Percentiles rank a stretch among this genome's conserved stretches.
phyloP scores from a whole-genome alignment of 2,113 vertebrate genomes.

The Leiothrix lutea region DNA sequence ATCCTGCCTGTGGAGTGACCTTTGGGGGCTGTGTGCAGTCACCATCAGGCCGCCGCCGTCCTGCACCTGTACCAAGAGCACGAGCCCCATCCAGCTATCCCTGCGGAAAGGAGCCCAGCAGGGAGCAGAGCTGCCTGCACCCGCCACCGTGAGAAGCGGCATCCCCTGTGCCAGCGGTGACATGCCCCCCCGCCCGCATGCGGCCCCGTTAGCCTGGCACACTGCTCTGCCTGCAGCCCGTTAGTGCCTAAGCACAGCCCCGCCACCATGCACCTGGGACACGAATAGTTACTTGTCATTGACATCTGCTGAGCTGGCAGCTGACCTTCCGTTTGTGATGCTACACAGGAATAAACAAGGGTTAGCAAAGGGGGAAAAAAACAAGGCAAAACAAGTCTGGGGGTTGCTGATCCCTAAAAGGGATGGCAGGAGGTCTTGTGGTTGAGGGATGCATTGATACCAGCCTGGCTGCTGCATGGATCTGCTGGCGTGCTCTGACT shows the following conservation, averaged over 20 bases:
- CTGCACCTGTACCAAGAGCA: background rate
- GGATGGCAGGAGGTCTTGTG: accelerated
- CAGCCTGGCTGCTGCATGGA: background rate
- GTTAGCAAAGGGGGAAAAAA: conserved; percentile 60
- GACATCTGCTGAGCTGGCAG: conserved; percentile 82
- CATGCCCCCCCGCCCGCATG: conserved; percentile 37
- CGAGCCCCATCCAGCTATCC: background rate
- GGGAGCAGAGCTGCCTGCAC: background rate
- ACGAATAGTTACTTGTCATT: conserved; percentile 90
- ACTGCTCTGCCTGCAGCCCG: background rate
- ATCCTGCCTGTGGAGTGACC: accelerated
- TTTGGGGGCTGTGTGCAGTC: background rate
- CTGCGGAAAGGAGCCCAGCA: background rate
- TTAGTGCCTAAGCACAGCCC: conserved; percentile 79
- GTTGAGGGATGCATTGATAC: accelerated
- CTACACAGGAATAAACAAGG: conserved; percentile 78
- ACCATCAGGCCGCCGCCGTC: background rate
- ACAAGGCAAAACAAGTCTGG: background rate
- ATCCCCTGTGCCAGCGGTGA: background rate
- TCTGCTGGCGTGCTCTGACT: background rate
- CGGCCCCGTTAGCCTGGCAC: conserved; percentile 10
- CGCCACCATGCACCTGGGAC: conserved; percentile 83
- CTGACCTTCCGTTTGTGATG: conserved; percentile 81
- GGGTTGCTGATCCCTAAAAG: background rate
- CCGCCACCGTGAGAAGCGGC: accelerated